Evolutionary conservation across 2,797 vertebrate genomes (phyloP).

Genomic region (Sebastes baramenuke): DNA sequence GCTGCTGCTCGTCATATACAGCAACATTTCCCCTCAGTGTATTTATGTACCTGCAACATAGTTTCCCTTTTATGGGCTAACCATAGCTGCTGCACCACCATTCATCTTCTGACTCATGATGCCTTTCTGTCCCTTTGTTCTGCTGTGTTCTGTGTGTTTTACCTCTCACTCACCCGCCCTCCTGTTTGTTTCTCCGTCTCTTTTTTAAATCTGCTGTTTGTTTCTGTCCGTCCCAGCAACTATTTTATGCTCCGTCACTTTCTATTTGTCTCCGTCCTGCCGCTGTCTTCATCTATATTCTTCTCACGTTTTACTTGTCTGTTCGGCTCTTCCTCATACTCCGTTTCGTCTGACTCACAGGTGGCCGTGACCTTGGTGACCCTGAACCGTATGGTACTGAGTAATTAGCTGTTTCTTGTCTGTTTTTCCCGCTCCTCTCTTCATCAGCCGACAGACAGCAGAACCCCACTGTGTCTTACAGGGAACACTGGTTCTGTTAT

Average conservation of each 20-base stretch:
- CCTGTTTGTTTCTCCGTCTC: neutral
- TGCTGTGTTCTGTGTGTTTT: slow-evolving; percentile 6
- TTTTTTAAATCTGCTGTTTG: neutral
- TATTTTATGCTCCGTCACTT: neutral
- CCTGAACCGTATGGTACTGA: neutral
- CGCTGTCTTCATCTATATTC: neutral
- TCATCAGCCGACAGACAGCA: neutral
- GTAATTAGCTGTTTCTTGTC: slow-evolving; percentile 9
- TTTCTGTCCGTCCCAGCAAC: neutral
- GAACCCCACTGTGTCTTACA: neutral
- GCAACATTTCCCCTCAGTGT: slow-evolving; percentile 60
- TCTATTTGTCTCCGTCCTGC: neutral
- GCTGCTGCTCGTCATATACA: slow-evolving; percentile 58
- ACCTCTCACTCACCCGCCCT: neutral
- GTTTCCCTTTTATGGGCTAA: slow-evolving; percentile 73
- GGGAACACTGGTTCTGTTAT: slow-evolving; percentile 39
- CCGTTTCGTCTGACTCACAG: slow-evolving; percentile 6
- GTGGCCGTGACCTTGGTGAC: slow-evolving; percentile 4
- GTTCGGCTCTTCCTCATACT: neutral
- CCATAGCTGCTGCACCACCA: slow-evolving; percentile 34
- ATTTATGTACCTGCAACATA: slow-evolving; percentile 71
- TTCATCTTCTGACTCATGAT: slow-evolving; percentile 64
- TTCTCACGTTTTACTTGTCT: neutral
- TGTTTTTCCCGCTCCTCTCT: neutral
- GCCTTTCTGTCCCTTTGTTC: slow-evolving; percentile 26